Conservation (phyloP, 2,113 vertebrate genomes). For the Melospiza melodia region DNA sequence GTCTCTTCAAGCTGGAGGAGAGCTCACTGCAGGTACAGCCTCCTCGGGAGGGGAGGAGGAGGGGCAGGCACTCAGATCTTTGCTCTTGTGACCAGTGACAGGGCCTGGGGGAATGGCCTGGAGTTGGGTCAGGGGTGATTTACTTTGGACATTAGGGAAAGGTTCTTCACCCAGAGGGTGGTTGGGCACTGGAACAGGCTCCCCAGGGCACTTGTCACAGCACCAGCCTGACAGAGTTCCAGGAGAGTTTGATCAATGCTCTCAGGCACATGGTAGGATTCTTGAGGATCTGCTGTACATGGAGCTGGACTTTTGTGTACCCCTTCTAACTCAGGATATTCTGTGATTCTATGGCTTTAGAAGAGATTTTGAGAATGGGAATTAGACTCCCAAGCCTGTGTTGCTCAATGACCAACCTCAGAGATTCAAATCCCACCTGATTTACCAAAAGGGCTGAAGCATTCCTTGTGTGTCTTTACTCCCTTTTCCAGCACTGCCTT, state of each 20-base stretch:
- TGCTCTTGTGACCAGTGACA: background rate
- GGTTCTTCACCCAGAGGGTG: background rate
- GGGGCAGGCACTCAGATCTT: background rate
- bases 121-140: background rate
- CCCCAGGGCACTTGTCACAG: background rate
- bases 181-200: background rate
- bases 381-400: background rate
- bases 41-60: fast-evolving
- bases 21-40: background rate
- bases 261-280: background rate
- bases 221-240: background rate
- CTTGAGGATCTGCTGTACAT: background rate
- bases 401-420: background rate
- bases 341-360: background rate
- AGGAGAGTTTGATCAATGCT: background rate
- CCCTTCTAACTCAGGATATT: background rate
- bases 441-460: background rate
- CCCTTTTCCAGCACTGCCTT: background rate
- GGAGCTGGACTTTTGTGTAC: background rate
- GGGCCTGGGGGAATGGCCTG: background rate
- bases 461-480: background rate
- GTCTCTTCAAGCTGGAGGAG: background rate
- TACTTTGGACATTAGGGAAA: background rate
- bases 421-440: background rate
- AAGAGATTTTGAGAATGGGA: background rate